Evolutionary conservation across 2,888 invertebrate genomes (phyloP), one percentile per base, ranked within the genome.

Genomic region (Congeria kusceri): DNA sequence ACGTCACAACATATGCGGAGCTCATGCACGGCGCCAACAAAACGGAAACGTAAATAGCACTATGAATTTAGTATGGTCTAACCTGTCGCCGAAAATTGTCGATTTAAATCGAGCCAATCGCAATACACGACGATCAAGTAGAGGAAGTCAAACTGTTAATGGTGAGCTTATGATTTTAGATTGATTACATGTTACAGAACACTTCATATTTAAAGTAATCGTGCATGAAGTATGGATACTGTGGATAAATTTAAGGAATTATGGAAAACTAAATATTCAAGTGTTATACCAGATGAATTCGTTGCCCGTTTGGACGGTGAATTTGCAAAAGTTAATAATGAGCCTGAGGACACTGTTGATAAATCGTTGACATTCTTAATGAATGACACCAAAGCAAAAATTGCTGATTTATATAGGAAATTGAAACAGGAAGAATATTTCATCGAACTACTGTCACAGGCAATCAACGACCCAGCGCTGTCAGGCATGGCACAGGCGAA

Each of bases 221-320:
- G 39, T 39, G 39, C 15, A 15, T 39, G 39, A 39, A 39, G 15
- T n/a, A 72, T 77, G 77, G 77, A 71, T 44, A 56, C 28, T 25
- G 29, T 66, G 18, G 75, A 71, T 18, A 70, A 65, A 29, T 25
- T 77, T 18, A 71, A 68, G 28, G 32, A 18, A 13, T 61, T 62
- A 27, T 82, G 82, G 82, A 63, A 69, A 28, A 62, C 25, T 20
- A 72, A 66, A 44, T 82, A 66, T 75, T 69, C 72, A 20, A 46
- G 29, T 20, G 73, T 76, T 39, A 32, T 76, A 59, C 82, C 82
- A 25, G 56, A 64, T 44, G 78, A 82, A 49, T 71, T 76, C 28
- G 57, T 78, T 56, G 28, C 76, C n/a, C 75, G 78, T 25, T 53
- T 78, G 78, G 82, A 82, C 69, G 75, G 82, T 67, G 59, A 64